Percentiles rank a stretch among this genome's conserved stretches.
Conservation (phyloP, 1,140 invertebrate genomes). For the Drosophila obscura region DNA sequence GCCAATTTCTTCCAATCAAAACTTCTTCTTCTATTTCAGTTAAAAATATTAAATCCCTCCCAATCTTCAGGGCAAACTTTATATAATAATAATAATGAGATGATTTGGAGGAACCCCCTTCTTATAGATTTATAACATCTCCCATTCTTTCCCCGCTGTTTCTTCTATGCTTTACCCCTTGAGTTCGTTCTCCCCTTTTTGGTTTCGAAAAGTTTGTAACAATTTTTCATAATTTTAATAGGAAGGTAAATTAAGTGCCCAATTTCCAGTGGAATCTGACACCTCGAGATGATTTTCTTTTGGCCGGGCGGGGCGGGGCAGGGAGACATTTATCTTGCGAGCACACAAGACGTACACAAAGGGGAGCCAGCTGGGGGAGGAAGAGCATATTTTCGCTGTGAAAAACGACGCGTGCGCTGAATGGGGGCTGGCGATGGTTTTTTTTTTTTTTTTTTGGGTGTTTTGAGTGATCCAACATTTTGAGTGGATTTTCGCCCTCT, state of each 20-base stretch:
- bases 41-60: background rate
- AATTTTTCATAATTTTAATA: conserved; percentile 70
- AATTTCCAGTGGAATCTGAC: conserved; percentile 71
- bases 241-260: conserved; percentile 73
- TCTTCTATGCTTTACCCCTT: background rate
- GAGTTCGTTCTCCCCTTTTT: background rate
- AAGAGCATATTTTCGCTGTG: conserved; percentile 20
- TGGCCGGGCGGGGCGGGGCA: background rate
- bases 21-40: too few species aligned
- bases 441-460: conserved; percentile 17
- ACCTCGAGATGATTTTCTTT: conserved; percentile 44
- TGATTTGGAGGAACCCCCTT: background rate
- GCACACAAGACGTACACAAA: conserved; percentile 15
- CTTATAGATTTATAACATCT: background rate
- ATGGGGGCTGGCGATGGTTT: background rate
- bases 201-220: conserved; percentile 38
- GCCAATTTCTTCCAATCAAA: too few species aligned
- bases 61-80: too few species aligned
- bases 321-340: conserved; percentile 56
- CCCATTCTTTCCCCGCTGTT: background rate
- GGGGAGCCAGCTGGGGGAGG: conserved; percentile 24
- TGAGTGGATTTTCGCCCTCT: conserved; percentile 16
- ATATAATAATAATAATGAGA: background rate
- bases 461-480: conserved; percentile 6
- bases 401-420: conserved; percentile 58